Base-by-base conservation (phyloP, 2,888 invertebrate genomes). In the Onchidella celtica region DNA sequence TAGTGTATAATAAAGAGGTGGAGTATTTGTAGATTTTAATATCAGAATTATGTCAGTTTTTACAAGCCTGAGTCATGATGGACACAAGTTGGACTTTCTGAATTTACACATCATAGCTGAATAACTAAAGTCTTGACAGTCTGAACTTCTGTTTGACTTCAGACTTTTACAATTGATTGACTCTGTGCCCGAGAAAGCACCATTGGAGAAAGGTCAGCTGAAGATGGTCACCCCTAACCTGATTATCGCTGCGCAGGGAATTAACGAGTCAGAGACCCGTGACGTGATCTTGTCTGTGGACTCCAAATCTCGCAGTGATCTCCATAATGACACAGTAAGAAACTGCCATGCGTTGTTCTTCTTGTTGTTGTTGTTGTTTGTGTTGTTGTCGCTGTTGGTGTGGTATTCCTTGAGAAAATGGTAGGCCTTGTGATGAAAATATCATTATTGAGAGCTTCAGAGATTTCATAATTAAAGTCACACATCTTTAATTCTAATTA, bases 161-260 rank as follows among this genome's bases (percentile, higher is more conserved):
- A 68, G 68, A 24, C 27, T 68, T 68, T 17, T 68, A n/a, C 2
- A 29, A 40, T 24, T 68, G 3, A 68, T 68, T 68, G 68, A 40
- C n/a, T 0, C 11, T 9, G 17, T 68, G 11, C 40, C 73, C 24
- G 47, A 73, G 38, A 77, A 40, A 0, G 24, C 57, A 3, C 68
- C 72, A 55, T 24, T 38, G 21, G 6, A 3, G 2, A n/a, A 59
- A 27, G 79, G 79, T 0, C 27, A 36, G 24, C 57, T 82, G 78
- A 68, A 55, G 68, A 4, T 73, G 27, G 36, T 38, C 0, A 14
- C 73, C 11, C 57, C 66, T 21, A 77, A 82, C 73, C 47, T 82
- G 34, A 68, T 47, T 11, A 40, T 82, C 21, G 73, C 47, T 4
- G 78, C 82, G n/a, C 77, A 72, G 21, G 55, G 14, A 9, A 47